phyloP scores from a whole-genome alignment of 2,113 vertebrate genomes.

The Epinephelus fuscoguttatus region DNA sequence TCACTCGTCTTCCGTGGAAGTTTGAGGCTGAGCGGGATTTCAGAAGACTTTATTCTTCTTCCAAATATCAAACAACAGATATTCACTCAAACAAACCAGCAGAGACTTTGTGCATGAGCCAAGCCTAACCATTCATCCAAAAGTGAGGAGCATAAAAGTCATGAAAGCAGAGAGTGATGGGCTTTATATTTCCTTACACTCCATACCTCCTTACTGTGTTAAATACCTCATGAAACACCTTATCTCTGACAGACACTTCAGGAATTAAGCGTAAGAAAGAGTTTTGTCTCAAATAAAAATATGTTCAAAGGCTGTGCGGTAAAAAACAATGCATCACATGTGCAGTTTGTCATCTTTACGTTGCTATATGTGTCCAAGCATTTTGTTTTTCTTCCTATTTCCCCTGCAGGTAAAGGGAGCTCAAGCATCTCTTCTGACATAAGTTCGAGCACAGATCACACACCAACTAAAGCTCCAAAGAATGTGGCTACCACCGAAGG shows the following conservation, averaged over 20 bases:
- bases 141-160: constrained; percentile 62
- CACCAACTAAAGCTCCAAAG: constrained; percentile 95
- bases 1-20: constrained; percentile 26
- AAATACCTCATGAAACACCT: constrained; percentile 25
- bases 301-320: not conserved
- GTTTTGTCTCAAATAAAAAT: not conserved
- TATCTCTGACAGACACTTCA: constrained; percentile 29
- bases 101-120: constrained; percentile 56
- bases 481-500: constrained; percentile 99
- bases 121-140: constrained; percentile 47
- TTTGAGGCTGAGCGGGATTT: constrained; percentile 25
- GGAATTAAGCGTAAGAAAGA: not conserved
- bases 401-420: constrained; percentile 95
- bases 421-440: constrained; percentile 99
- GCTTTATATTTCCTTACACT: constrained; percentile 48
- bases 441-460: constrained; percentile 99
- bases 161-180: constrained; percentile 50
- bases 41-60: constrained; percentile 46
- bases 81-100: constrained; percentile 49
- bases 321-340: not conserved
- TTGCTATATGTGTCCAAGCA: constrained; percentile 3
- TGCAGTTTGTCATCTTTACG: constrained; percentile 28
- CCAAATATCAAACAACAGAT: constrained; percentile 36
- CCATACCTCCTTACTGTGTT: constrained; percentile 32
- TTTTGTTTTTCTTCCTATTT: constrained; percentile 38